Conservation (phyloP, 2,113 vertebrate species). For the Oriolus oriolus region DNA sequence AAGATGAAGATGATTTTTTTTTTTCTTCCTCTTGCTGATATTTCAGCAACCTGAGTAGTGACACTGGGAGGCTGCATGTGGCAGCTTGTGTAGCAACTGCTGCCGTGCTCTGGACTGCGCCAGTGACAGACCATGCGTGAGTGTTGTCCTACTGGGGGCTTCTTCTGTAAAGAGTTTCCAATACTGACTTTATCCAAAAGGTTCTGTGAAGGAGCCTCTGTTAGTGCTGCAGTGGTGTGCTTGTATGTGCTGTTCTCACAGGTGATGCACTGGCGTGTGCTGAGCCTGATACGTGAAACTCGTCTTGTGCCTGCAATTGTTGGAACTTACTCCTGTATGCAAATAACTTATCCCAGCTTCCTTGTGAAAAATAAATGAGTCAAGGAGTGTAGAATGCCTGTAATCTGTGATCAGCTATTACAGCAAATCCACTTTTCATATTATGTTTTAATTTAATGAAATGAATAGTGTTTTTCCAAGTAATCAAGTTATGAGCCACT, state of each 20-base stretch:
- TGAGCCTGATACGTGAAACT: neutral
- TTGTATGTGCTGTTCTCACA: neutral
- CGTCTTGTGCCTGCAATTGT: neutral
- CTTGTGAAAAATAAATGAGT: conserved; percentile 32
- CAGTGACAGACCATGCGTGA: neutral
- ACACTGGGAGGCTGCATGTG: neutral
- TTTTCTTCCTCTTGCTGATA: neutral
- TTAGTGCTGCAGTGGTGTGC: neutral
- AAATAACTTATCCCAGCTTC: neutral
- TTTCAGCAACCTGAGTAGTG: neutral
- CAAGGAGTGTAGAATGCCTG: neutral
- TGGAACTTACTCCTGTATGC: neutral
- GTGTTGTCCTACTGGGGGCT: neutral
- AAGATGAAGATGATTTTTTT: neutral
- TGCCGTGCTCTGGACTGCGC: neutral
- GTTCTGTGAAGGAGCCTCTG: neutral
- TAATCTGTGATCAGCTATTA: conserved; percentile 41
- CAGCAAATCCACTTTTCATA: conserved; percentile 22
- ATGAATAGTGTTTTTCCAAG: neutral
- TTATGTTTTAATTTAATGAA: conserved; percentile 36
- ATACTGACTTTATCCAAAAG: neutral
- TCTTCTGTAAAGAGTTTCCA: neutral
- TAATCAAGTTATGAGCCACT: conserved; percentile 26
- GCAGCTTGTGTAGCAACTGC: neutral
- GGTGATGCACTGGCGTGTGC: neutral